These are phyloP conservation scores for Leptestheria dahalacensis DNA, from an alignment of 1,140 invertebrate genomes.

Conservation along the genomic window DNA sequence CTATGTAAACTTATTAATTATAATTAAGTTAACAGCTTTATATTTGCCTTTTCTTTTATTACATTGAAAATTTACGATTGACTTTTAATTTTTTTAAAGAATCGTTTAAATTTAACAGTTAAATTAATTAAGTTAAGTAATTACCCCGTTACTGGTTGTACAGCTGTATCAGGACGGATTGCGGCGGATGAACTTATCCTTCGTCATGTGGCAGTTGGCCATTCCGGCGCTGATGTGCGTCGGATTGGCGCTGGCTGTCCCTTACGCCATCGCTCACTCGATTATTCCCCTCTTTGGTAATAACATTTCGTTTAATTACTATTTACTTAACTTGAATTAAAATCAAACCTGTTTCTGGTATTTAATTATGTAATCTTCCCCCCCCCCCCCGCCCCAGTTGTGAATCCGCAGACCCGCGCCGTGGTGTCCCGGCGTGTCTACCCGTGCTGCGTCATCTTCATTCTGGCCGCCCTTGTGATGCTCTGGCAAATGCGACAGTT, in stretches of 20 bases:
- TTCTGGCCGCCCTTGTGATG: slow-evolving; percentile 48
- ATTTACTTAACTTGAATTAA: slow-evolving; percentile 15
- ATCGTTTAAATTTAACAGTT: slow-evolving; percentile 17
- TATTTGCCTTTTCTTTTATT: too few species aligned
- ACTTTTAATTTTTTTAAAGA: too few species aligned
- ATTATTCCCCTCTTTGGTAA: slow-evolving; percentile 58
- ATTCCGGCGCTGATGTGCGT: slow-evolving; percentile 75
- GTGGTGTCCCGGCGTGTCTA: slow-evolving; percentile 76
- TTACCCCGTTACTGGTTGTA: too few species aligned
- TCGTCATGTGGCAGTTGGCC: slow-evolving; percentile 69
- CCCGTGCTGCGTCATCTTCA: slow-evolving; percentile 63
- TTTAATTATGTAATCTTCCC: not conserved
- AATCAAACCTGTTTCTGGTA: slow-evolving; percentile 18
- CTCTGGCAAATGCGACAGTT: slow-evolving; percentile 79
- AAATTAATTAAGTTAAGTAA: too few species aligned
- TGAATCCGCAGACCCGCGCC: slow-evolving; percentile 52
- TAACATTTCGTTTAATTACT: slow-evolving; percentile 19
- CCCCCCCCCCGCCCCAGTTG: slow-evolving; percentile 34
- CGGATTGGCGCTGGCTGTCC: slow-evolving; percentile 71
- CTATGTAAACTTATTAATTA: too few species aligned
- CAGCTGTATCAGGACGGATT: slow-evolving; percentile 72
- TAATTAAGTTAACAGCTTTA: too few species aligned
- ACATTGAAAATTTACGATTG: too few species aligned
- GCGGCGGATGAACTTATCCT: slow-evolving; percentile 75
- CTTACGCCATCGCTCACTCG: slow-evolving; percentile 72